Evolutionary conservation across 2,113 vertebrate genomes (phyloP).

Genomic region (Grammomys dolichurus): DNA sequence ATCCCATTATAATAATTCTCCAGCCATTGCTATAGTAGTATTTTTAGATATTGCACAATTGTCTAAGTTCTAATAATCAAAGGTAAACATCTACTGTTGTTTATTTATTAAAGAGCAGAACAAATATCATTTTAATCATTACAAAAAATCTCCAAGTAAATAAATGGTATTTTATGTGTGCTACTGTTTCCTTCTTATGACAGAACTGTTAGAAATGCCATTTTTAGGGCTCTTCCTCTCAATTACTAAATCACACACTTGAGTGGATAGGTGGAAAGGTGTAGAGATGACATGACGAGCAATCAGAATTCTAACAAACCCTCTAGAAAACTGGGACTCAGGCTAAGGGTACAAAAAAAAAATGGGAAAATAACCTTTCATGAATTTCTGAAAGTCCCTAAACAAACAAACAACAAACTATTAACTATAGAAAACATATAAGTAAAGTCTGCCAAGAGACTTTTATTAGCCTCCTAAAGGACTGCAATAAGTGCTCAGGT

Average conservation of each 20-base stretch:
- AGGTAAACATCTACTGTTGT: not conserved
- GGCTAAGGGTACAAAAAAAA: not conserved
- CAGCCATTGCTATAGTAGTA: not conserved
- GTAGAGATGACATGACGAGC: no score
- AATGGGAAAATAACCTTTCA: not conserved
- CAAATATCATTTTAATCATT: conserved; percentile 10
- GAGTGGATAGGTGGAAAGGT: not conserved
- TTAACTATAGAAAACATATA: not conserved
- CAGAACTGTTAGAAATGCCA: not conserved
- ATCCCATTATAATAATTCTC: not conserved
- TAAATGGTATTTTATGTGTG: not conserved
- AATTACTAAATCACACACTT: not conserved
- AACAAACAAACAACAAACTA: not conserved
- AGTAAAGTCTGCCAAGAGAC: not conserved
- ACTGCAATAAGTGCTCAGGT: not conserved
- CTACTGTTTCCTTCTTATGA: not conserved
- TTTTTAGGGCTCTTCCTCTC: not conserved
- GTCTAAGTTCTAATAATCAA: not conserved
- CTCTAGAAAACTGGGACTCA: not conserved
- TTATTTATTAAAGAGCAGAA: conserved; percentile 8
- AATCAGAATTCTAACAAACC: not conserved
- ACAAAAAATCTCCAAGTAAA: not conserved
- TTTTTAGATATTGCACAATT: not conserved
- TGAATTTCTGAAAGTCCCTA: not conserved
- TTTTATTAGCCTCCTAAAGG: not conserved